Evolutionary conservation across 2,113 vertebrate species (phyloP).

Genomic region (Thymallus thymallus): DNA sequence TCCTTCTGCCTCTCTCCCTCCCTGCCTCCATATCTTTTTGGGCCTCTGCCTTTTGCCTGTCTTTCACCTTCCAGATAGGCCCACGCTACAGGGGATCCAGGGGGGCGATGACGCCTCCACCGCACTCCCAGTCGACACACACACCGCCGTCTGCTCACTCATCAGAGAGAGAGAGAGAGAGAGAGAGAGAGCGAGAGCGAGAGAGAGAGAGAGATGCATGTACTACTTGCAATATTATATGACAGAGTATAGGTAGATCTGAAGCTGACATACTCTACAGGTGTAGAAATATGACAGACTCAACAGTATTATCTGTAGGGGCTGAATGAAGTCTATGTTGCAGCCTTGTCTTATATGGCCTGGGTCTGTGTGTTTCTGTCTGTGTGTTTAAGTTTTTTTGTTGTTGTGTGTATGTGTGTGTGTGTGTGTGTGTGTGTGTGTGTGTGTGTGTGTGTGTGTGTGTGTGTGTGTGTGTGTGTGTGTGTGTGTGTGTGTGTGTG

Average conservation of each 20-base stretch:
- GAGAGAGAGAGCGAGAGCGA: too few relatives aligned
- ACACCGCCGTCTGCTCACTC: constrained; percentile 19
- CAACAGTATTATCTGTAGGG: constrained; percentile 47
- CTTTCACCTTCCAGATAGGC: not conserved
- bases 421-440: constrained; percentile 37
- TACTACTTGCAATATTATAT: too few relatives aligned
- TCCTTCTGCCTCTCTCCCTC: not conserved
- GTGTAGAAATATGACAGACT: constrained; percentile 28
- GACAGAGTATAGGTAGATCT: not conserved
- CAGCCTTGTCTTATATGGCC: constrained; percentile 43
- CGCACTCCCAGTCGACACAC: constrained; percentile 16
- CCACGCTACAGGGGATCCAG: not conserved
- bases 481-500: constrained; percentile 23
- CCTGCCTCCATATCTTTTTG: not conserved
- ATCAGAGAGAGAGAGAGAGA: too few relatives aligned
- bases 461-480: constrained; percentile 43
- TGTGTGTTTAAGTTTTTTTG: too few relatives aligned
- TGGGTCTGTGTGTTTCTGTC: constrained; percentile 3
- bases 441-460: too few relatives aligned
- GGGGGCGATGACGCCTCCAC: not conserved
- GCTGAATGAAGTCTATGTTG: constrained; percentile 50
- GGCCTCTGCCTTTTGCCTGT: not conserved
- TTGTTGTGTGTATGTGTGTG: too few relatives aligned
- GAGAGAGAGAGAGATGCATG: not conserved
- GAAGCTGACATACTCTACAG: constrained; percentile 6